Base-by-base conservation (phyloP, 2,888 invertebrate species). In the Schizotus pectinicornis region DNA sequence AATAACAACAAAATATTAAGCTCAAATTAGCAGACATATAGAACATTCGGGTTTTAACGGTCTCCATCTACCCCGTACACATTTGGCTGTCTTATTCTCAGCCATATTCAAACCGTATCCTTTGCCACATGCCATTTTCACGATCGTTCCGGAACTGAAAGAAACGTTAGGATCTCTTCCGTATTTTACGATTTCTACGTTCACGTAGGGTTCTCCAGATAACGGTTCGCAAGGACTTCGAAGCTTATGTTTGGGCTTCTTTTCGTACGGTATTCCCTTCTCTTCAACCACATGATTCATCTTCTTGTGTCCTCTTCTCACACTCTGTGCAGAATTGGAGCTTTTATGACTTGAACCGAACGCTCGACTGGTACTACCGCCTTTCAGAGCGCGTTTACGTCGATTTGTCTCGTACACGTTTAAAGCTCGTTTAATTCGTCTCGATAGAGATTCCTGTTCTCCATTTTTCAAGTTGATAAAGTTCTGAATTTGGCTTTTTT, bases 21-120 rank as follows among this genome's bases (percentile, higher is more conserved):
- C 9, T 9, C 39, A n/a, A 7, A 37, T n/a, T n/a, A n/a, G 32
- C 86, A 85, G 82, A 92, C 92, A 82, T 72, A 93, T 89, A 72
- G 88, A 83, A 77, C 95, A 95, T 68, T 85, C 85, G 0, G 95
- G 94, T 67, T 87, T 88, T 60, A 86, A 86, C 0, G 93, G 93
- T 69, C 88, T 90, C 95, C 95, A 95, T 64, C 89, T 84, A 0
- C 95, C 94, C 61, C 91, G 84, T 2, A 89, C 87, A 75, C 95
- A 95, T 71, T 88, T 88, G 0, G 90, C 90, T 0, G 92, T 92
- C 2, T 86, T 84, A 73, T 92, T 92, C 50, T 83, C 82, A 12
- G 84, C 84, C 59, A 92, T 81, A 74, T 92, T 93, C 2, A 90
- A 80, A 7, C 87, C 87, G 70, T 91, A 92, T 2, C 92, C 92